phyloP scores from a whole-genome alignment of 2,888 invertebrate species.

The Torymus aiolomorphi region DNA sequence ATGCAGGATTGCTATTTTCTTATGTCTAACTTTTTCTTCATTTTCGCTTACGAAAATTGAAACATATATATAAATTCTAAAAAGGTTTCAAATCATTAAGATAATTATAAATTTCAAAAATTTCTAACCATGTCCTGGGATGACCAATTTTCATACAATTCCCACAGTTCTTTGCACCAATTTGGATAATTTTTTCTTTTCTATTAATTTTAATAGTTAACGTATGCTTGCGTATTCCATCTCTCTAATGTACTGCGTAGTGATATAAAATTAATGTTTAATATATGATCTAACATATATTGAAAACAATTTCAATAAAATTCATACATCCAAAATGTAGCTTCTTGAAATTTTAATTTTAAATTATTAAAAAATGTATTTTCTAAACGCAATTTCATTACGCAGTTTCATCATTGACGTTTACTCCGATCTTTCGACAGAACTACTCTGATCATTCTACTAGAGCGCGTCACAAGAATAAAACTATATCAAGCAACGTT shows the following conservation, averaged over 20 bases:
- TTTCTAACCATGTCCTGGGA: no score
- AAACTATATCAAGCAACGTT: conserved; percentile 63
- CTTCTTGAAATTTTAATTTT: no score
- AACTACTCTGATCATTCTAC: conserved; percentile 23
- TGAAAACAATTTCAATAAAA: no score
- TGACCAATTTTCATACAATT: background rate
- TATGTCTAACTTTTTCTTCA: conserved; percentile 20
- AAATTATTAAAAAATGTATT: no score
- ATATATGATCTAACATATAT: no score
- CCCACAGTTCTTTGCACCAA: conserved; percentile 8
- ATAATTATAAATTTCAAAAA: no score
- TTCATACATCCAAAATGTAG: no score
- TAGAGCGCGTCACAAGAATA: conserved; percentile 22
- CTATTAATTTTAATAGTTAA: conserved; percentile 23
- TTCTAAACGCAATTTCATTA: conserved; percentile 24
- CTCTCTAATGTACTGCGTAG: conserved; percentile 19
- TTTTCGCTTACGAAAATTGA: conserved; percentile 15
- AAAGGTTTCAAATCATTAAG: no score
- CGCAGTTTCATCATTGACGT: conserved; percentile 27
- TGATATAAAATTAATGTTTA: conserved; percentile 22
- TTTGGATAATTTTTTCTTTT: conserved; percentile 24
- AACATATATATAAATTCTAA: background rate
- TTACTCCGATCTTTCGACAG: conserved; percentile 10
- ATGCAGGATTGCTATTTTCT: conserved; percentile 16
- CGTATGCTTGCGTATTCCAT: conserved; percentile 36